Percentiles rank a stretch among this genome's conserved stretches.
These are phyloP conservation scores for Drosophila aff. DNA, from an alignment of 1,140 invertebrate species.

Conservation along the genomic window DNA sequence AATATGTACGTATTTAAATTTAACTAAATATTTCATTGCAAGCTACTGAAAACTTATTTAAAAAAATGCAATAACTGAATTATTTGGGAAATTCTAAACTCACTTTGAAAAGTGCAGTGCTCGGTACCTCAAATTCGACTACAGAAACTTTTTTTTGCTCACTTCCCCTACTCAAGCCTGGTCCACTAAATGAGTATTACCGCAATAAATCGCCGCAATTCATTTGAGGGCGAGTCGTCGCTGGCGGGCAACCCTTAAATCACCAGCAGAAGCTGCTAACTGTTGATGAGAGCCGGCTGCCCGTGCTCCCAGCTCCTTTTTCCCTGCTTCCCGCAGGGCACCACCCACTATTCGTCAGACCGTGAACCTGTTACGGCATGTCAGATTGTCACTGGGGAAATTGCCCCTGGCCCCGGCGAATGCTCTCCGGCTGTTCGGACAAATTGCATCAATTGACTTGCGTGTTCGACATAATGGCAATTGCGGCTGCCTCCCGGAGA, in stretches of 20 bases:
- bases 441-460: conserved; percentile 84
- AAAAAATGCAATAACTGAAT: too few relatives aligned
- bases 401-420: conserved; percentile 51
- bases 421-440: conserved; percentile 60
- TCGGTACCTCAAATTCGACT: not conserved
- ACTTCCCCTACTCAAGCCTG: conserved; percentile 18
- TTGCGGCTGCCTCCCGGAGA: conserved; percentile 46
- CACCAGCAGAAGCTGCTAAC: conserved; percentile 71
- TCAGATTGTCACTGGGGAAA: conserved; percentile 82
- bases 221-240: conserved; percentile 68
- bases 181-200: conserved; percentile 81
- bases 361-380: conserved; percentile 81
- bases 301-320: conserved; percentile 3
- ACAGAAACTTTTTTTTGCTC: not conserved
- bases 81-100: not conserved
- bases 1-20: not conserved
- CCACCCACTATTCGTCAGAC: conserved; percentile 64
- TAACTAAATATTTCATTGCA: not conserved
- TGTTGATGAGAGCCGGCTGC: conserved; percentile 67
- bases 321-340: conserved; percentile 31
- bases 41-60: too few relatives aligned
- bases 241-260: conserved; percentile 75
- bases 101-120: not conserved
- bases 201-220: conserved; percentile 84
- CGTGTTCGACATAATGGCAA: conserved; percentile 83